Percentiles rank a stretch among this genome's conserved stretches.
phyloP scores from a whole-genome alignment of 2,888 invertebrate species.

The Trypoxylon attenuatum region DNA sequence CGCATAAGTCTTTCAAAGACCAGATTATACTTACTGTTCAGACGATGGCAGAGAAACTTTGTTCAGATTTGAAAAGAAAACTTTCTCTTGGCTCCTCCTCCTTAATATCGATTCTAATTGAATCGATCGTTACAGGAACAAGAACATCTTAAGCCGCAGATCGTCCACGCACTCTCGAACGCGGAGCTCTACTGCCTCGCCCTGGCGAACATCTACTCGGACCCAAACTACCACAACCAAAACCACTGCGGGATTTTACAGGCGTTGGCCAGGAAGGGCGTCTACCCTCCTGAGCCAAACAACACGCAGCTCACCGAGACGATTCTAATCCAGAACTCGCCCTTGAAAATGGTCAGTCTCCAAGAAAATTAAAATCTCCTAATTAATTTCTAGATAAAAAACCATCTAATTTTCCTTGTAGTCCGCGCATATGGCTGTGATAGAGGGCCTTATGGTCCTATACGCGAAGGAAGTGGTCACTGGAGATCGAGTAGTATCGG shows the following conservation, averaged over 20 bases:
- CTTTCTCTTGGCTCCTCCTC: too few relatives aligned
- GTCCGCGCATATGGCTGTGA: constrained; percentile 96
- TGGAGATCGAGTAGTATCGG: constrained; percentile 88
- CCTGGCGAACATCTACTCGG: constrained; percentile 95
- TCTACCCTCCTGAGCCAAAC: constrained; percentile 87
- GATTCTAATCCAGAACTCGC: constrained; percentile 95
- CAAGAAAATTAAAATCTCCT: background rate
- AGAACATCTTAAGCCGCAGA: constrained; percentile 94
- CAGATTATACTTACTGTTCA: too few relatives aligned
- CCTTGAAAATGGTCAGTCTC: constrained; percentile 91
- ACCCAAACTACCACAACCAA: constrained; percentile 96
- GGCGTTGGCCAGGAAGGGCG: constrained; percentile 93
- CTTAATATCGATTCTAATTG: too few relatives aligned
- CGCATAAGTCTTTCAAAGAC: too few relatives aligned
- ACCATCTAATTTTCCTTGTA: constrained; percentile 69
- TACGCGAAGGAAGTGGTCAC: constrained; percentile 95
- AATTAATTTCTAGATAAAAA: background rate
- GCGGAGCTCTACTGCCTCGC: constrained; percentile 96
- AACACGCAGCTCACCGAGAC: constrained; percentile 96
- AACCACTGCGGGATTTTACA: constrained; percentile 97
- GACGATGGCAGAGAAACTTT: too few relatives aligned
- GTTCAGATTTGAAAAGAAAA: too few relatives aligned
- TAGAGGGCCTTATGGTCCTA: constrained; percentile 95
- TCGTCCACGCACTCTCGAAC: constrained; percentile 92
- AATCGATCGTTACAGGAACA: too few relatives aligned